Conservation (phyloP, 2,797 vertebrate species). For the Trematomus bernacchii region DNA sequence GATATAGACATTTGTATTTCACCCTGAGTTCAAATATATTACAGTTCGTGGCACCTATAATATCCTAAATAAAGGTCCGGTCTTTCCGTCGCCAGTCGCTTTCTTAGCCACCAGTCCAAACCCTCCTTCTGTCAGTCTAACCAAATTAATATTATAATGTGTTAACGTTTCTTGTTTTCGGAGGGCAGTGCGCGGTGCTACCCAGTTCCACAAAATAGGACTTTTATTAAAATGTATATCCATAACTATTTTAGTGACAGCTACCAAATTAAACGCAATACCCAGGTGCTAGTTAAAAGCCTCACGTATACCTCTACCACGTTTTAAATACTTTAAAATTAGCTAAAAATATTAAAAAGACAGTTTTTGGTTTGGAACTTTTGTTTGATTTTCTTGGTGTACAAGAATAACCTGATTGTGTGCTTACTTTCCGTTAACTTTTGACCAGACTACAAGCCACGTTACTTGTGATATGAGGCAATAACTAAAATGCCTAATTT, state of each 20-base stretch:
- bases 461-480: not conserved
- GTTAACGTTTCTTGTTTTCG: not conserved
- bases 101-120: not conserved
- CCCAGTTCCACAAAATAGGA: not conserved
- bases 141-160: no score
- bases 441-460: not conserved
- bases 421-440: not conserved
- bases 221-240: not conserved
- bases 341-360: not conserved
- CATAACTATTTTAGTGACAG: accelerated
- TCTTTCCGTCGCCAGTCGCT: not conserved
- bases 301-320: accelerated
- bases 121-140: not conserved
- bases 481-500: not conserved
- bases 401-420: not conserved
- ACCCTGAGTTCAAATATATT: not conserved
- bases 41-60: no score
- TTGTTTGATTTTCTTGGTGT: no score
- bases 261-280: not conserved
- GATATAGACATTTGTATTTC: not conserved
- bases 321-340: not conserved
- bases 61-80: not conserved
- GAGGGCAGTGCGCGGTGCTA: no score
- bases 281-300: accelerated
- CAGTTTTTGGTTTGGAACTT: no score